Conservation (phyloP, 2,888 invertebrate species). For the Amphimallon solstitiale region DNA sequence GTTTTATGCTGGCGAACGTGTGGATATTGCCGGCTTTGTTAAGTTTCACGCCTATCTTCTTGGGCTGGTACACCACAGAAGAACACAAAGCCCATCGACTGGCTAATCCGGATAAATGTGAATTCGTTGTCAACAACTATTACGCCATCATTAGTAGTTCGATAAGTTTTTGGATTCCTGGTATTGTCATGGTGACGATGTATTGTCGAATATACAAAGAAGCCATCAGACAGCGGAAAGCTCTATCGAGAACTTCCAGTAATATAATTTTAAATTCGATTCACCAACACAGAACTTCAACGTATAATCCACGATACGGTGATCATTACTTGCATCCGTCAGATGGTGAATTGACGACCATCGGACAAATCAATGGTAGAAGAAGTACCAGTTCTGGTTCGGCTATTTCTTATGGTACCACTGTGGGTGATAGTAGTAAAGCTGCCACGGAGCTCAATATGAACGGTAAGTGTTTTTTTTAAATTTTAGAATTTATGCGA, state of each 20-base stretch:
- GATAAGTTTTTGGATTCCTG: constrained; percentile 94
- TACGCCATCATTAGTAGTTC: constrained; percentile 90
- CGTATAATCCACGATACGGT: constrained; percentile 53
- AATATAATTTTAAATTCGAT: constrained; percentile 87
- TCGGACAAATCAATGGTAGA: constrained; percentile 68
- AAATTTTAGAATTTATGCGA: too few species aligned
- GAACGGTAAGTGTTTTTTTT: constrained; percentile 69
- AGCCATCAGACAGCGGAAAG: constrained; percentile 84
- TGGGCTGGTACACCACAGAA: constrained; percentile 81
- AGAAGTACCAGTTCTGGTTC: constrained; percentile 70
- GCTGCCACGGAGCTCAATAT: constrained; percentile 77
- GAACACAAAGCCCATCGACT: constrained; percentile 68
- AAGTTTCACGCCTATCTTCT: constrained; percentile 93
- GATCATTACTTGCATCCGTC: constrained; percentile 71
- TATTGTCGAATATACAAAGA: constrained; percentile 87
- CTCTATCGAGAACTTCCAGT: constrained; percentile 84
- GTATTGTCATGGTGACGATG: constrained; percentile 91
- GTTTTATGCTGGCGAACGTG: constrained; percentile 86
- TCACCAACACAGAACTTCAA: constrained; percentile 80
- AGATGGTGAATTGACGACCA: constrained; percentile 66
- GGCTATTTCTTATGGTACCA: constrained; percentile 65
- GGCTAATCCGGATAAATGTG: constrained; percentile 79
- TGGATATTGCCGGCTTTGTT: constrained; percentile 94
- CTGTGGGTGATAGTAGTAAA: constrained; percentile 64
- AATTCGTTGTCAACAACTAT: constrained; percentile 85